phyloP scores from a whole-genome alignment of 1,140 invertebrate species.

The Triops longicaudatus region DNA sequence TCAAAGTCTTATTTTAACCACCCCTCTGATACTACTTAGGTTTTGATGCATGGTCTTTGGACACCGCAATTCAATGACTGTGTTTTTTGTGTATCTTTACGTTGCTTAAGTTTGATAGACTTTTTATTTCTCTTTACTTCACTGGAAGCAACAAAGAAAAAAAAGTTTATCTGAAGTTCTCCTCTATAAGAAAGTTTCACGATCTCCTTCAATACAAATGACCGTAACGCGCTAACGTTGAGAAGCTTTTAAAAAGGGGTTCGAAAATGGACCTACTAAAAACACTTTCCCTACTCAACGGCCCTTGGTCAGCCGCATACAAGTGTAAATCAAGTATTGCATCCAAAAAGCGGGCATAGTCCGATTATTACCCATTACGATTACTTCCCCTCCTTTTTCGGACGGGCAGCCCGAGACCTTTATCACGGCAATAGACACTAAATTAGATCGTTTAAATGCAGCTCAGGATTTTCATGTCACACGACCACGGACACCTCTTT shows the following conservation, averaged over 20 bases:
- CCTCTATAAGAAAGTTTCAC: neutral
- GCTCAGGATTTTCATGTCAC: neutral
- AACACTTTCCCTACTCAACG: neutral
- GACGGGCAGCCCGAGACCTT: neutral
- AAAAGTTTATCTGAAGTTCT: neutral
- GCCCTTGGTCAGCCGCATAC: neutral
- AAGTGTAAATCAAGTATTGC: neutral
- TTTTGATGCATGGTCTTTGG: neutral
- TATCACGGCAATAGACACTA: neutral
- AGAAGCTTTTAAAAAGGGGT: constrained; percentile 10
- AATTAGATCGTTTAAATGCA: neutral
- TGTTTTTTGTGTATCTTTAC: neutral
- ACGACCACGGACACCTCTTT: neutral
- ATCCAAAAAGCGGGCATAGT: constrained; percentile 4
- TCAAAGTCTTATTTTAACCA: neutral
- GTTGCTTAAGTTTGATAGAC: constrained; percentile 1
- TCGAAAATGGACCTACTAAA: neutral
- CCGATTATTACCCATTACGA: neutral
- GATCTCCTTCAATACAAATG: neutral
- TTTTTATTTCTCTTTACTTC: neutral
- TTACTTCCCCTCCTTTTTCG: neutral
- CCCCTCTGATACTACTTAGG: neutral
- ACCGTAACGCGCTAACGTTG: neutral
- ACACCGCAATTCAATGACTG: neutral
- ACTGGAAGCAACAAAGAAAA: neutral